These are phyloP conservation scores for Cremastinae sp. DNA, from an alignment of 2,888 invertebrate species.

Conservation along the genomic window DNA sequence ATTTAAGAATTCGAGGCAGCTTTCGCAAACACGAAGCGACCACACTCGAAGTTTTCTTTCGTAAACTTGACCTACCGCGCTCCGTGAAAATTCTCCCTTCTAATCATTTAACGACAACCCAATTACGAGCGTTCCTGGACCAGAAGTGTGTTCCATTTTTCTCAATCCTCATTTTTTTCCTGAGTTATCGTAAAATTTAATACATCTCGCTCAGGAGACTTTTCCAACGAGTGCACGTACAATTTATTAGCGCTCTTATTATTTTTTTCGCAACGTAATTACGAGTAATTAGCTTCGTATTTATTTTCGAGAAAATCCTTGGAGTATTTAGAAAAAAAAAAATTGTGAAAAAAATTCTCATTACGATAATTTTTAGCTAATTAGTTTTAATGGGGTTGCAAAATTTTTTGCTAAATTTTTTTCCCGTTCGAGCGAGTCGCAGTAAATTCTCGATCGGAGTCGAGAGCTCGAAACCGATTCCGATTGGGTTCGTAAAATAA, in stretches of 20 bases:
- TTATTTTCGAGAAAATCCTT: background rate
- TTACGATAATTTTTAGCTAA: too few species aligned
- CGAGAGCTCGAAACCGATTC: conserved; percentile 35
- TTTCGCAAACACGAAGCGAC: conserved; percentile 1
- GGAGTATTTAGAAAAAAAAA: background rate
- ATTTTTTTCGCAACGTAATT: background rate
- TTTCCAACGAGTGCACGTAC: too few species aligned
- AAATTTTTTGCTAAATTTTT: background rate
- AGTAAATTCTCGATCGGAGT: conserved; percentile 23
- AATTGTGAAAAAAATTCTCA: background rate
- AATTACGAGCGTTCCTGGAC: background rate
- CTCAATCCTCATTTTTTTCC: too few species aligned
- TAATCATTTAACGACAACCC: background rate
- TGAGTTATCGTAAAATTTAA: too few species aligned
- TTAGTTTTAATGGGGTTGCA: too few species aligned
- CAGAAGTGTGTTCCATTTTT: background rate
- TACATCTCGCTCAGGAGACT: too few species aligned
- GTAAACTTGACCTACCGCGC: conserved; percentile 24
- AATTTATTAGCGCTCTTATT: background rate
- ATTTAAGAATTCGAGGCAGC: conserved; percentile 22
- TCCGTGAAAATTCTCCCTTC: background rate
- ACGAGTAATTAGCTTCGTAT: background rate
- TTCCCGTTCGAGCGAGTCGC: background rate
- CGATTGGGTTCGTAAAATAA: conserved; percentile 49
- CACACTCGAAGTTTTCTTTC: conserved; percentile 4